Base-by-base conservation (phyloP, 92 coral and sea anemone genomes). In the Meandrina meandrites region DNA sequence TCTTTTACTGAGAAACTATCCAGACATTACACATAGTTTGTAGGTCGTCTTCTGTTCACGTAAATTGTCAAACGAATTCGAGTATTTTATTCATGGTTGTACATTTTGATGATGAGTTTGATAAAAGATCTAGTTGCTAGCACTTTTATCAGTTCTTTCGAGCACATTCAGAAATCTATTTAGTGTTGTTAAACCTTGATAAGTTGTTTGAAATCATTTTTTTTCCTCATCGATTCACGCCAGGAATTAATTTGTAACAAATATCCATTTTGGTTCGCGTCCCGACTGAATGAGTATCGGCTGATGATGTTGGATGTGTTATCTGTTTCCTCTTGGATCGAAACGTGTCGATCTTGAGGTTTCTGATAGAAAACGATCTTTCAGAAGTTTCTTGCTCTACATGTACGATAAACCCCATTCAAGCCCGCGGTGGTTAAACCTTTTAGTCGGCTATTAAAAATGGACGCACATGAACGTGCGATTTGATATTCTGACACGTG, bases 401-500 rank as follows among this genome's bases (percentile, higher is more conserved):
- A 12, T 4, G 53, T 7, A 4, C 1, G 34, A 3, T 36, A 37
- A 56, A 79, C 18, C 34, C 1, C 8, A 35, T 31, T 84, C 36
- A 17, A 67, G 69, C 57, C 77, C 53, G 50, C 22, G 54, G 48
- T 67, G 8, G 24, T 19, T 81, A 69, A 50, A 70, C 67, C 69
- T 42, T 54, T 19, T 36, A 48, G 68, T 57, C 54, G 69, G 30
- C 40, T 60, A 51, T 30, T 37, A 73, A 37, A 73, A 36, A 73
- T 60, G 75, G 51, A 60, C 28, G 51, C 66, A 78, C 76, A 42
- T 8, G 58, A 85, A 76, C 88, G 54, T 78, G 83, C 32, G 88
- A 76, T 78, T 78, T 83, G 86, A 72, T 83, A 83, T 83, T 85
- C 51, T 62, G 82, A 85, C 88, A 78, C 82, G 88, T 85, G 88